Conservation (phyloP, 2,888 invertebrate genomes). For the Saturnia pavonia region DNA sequence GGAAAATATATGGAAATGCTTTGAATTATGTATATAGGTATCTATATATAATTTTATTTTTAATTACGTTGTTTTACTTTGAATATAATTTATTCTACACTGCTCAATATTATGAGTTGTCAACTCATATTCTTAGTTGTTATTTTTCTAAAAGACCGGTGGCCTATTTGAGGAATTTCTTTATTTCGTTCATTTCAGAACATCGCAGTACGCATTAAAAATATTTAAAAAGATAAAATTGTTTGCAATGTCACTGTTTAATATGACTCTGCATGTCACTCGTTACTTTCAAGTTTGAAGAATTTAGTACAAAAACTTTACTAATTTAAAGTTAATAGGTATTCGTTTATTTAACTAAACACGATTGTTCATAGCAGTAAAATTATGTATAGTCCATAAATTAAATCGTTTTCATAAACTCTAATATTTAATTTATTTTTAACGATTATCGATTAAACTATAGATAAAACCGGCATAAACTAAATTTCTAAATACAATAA, state of each 20-base stretch:
- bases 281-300: too few relatives aligned
- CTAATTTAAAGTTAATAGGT: too few relatives aligned
- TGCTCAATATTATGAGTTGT: slow-evolving; percentile 58
- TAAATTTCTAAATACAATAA: too few relatives aligned
- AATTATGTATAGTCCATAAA: too few relatives aligned
- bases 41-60: background rate
- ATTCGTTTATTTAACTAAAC: too few relatives aligned
- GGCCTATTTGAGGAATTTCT: slow-evolving; percentile 8
- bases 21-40: background rate
- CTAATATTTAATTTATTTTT: too few relatives aligned
- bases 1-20: background rate
- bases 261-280: too few relatives aligned
- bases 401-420: too few relatives aligned
- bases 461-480: too few relatives aligned
- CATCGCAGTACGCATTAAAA: background rate
- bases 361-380: too few relatives aligned
- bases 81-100: slow-evolving; percentile 56
- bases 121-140: slow-evolving; percentile 13
- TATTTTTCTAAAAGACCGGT: slow-evolving; percentile 1
- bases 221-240: background rate
- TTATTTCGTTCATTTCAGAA: background rate
- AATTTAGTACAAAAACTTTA: too few relatives aligned
- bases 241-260: background rate
- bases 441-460: too few relatives aligned
- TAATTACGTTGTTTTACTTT: slow-evolving; percentile 60